Percentiles rank a stretch among this genome's conserved stretches.
Evolutionary conservation across 2,797 vertebrate genomes (phyloP).

Genomic region (Acanthiza pusilla): DNA sequence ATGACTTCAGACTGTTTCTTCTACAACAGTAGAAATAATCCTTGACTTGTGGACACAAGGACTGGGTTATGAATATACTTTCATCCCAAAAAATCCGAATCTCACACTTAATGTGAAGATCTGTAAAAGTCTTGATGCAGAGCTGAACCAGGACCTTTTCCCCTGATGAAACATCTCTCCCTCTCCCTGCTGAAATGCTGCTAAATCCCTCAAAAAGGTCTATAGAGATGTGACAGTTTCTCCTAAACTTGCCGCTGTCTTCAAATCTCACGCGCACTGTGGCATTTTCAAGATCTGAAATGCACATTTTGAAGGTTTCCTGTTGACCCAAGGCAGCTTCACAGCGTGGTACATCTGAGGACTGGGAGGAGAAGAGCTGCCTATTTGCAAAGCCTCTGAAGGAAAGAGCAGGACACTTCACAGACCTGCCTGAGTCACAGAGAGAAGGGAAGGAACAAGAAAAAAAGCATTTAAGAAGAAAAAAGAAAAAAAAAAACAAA

Average conservation of each 20-base stretch:
- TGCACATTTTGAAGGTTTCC: background rate
- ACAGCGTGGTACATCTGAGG: background rate
- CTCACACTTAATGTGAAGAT: background rate
- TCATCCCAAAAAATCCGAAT: background rate
- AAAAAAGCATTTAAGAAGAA: background rate
- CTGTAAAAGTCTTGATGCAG: background rate
- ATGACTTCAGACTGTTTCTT: background rate
- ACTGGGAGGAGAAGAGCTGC: background rate
- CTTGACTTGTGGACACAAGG: background rate
- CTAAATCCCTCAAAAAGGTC: background rate
- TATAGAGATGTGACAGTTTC: background rate
- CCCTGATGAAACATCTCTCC: background rate
- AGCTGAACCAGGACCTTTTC: background rate
- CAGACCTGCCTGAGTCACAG: background rate
- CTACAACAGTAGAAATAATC: background rate
- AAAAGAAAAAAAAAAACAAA: background rate
- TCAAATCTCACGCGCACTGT: background rate
- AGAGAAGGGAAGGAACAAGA: background rate
- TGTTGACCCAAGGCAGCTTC: conserved; percentile 33
- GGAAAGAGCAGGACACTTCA: background rate
- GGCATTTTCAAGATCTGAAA: conserved; percentile 21
- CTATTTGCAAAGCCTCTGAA: conserved; percentile 1
- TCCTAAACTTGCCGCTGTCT: background rate
- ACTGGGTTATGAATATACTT: background rate
- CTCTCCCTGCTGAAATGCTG: background rate